Evolutionary conservation across 2,797 vertebrate species (phyloP).

Genomic region (Etheostoma perlongum): DNA sequence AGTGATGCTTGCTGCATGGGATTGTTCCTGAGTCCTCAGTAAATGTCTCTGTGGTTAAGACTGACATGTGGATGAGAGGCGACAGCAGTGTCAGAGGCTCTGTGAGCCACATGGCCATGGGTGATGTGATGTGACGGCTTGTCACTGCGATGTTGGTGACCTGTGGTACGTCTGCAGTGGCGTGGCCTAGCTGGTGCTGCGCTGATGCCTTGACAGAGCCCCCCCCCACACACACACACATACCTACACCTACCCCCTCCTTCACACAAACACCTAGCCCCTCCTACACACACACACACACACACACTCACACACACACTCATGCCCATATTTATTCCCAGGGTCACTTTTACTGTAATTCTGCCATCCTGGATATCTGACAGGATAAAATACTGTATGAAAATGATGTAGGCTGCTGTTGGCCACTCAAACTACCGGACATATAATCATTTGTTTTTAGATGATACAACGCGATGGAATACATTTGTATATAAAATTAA

Average conservation of each 20-base stretch:
- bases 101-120: conserved; percentile 74
- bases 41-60: conserved; percentile 67
- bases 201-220: conserved; percentile 58
- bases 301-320: conserved; percentile 1
- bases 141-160: conserved; percentile 80
- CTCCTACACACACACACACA: background rate
- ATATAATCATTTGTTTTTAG: conserved; percentile 10
- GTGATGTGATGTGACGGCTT: conserved; percentile 85
- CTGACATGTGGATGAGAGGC: conserved; percentile 79
- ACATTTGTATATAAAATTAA: conserved; percentile 1
- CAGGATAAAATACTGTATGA: conserved; percentile 17
- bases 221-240: background rate
- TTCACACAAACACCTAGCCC: background rate
- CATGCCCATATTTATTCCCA: conserved; percentile 25
- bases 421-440: conserved; percentile 10
- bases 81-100: conserved; percentile 84
- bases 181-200: conserved; percentile 69
- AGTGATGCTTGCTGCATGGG: conserved; percentile 11
- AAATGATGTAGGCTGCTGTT: conserved; percentile 20
- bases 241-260: too few species aligned
- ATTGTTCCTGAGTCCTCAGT: conserved; percentile 46
- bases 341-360: conserved; percentile 35
- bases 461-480: background rate
- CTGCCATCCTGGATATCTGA: conserved; percentile 26
- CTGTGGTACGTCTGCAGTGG: conserved; percentile 69